These are phyloP conservation scores for Nycticryphes semicollaris DNA, from an alignment of 2,113 vertebrate genomes.

Conservation along the genomic window DNA sequence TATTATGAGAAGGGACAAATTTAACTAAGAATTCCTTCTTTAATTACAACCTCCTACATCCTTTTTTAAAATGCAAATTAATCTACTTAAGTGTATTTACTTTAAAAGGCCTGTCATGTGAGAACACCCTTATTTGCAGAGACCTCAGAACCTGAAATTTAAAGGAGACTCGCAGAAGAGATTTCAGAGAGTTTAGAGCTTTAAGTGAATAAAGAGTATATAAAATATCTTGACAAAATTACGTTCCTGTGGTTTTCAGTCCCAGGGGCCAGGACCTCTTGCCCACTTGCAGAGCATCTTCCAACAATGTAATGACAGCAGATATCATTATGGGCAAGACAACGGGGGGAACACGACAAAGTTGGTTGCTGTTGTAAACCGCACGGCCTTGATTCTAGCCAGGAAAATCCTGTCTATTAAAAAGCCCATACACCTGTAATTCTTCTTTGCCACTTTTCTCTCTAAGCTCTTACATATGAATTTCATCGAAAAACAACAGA, in stretches of 20 bases:
- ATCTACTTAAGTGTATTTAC: not conserved
- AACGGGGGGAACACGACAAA: not conserved
- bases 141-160: not conserved
- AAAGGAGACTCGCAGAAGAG: not conserved
- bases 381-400: not conserved
- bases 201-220: rapidly evolving
- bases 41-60: not conserved
- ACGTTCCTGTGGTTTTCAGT: not conserved
- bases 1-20: not conserved
- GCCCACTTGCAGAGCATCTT: not conserved
- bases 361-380: not conserved
- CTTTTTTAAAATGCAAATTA: constrained; percentile 31
- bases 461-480: not conserved
- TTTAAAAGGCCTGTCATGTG: not conserved
- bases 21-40: not conserved
- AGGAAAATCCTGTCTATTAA: not conserved
- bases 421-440: not conserved
- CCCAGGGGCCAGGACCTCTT: not conserved
- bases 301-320: not conserved
- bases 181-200: not conserved
- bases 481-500: not conserved
- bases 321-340: not conserved
- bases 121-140: not conserved
- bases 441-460: not conserved
- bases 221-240: not conserved